Base-by-base conservation (phyloP, 1,140 invertebrate species). In the Euwallacea fornicatus region DNA sequence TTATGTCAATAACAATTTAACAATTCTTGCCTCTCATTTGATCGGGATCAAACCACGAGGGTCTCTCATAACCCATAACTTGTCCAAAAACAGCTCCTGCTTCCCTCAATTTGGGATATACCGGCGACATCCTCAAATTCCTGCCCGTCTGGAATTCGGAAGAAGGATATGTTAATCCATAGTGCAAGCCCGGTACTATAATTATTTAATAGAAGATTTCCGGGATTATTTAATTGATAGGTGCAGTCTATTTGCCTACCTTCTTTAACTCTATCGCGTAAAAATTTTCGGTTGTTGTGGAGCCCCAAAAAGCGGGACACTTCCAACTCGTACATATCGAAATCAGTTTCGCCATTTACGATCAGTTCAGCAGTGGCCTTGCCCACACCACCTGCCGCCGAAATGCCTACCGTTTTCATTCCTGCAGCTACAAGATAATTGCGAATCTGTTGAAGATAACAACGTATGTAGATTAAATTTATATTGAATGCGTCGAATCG, bases 31-130 rank as follows among this genome's bases (percentile, higher is more conserved):
- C 87, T 54, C 84, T 75, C 59, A 83, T 82, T 61, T 85, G 78
- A 70, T 83, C 77, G 41, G 82, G 80, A 73, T 93, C 89, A 83
- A 98, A 99, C 88, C 94, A 99, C 46, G 93, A 89, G 0, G 97
- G 94, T 74, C 97, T 85, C 82, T 99, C 98, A 81, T 99, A 99
- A 1, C 97, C 97, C 95, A 99, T 98, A 41, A 95, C 95, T 83
- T 98, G 96, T 7, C 95, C 95, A 84, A 99, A 99, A 9, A 97
- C 91, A n/a, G 95, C 98, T 0, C 97, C 97, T 44, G 91, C 92
- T 79, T 94, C 91, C 79, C 92, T 88, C 0, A 98, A 82, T 71
- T 94, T 91, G 2, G 96, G 94, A 86, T 97, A 98, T 71, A 99
- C 94, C 0, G 97, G 96, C 0, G 97, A 98, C 87, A 97, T 96